A percentile compares a stretch with the other conserved stretches of the same genome.
Conservation (phyloP, 2,797 vertebrate species). For the Myotis vivesi region DNA sequence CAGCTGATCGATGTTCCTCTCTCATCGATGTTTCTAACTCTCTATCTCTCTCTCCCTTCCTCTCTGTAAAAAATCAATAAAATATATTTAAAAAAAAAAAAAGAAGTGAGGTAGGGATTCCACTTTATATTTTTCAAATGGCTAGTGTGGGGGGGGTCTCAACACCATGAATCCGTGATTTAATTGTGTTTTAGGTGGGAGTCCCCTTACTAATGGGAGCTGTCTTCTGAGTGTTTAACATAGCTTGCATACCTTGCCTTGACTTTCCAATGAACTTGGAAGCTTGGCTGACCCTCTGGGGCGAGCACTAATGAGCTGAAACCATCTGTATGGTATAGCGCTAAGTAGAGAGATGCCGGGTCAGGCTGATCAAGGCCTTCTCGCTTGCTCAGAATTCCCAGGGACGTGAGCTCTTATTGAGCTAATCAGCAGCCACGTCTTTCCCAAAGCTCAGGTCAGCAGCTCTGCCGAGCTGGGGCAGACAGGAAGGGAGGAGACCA, state of each 20-base stretch:
- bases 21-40: too few species aligned
- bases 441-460: background rate
- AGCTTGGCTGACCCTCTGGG: background rate
- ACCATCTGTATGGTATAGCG: background rate
- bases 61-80: too few species aligned
- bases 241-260: background rate
- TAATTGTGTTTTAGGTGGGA: background rate
- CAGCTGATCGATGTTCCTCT: too few species aligned
- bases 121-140: background rate
- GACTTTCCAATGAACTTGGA: background rate
- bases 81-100: too few species aligned
- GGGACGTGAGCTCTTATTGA: background rate
- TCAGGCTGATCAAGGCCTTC: background rate
- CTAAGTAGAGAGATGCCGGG: background rate
- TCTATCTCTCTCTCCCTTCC: too few species aligned
- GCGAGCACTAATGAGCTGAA: background rate
- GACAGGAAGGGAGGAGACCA: background rate
- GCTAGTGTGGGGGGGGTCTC: background rate
- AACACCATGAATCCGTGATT: background rate
- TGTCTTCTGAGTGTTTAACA: background rate
- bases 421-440: background rate
- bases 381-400: background rate
- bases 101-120: background rate
- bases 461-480: background rate
- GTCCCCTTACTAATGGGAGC: background rate